Evolutionary conservation across 30 jellyfish, hydroid and myxozoan genomes (phyloP).

Genomic region (Pelagia noctiluca): DNA sequence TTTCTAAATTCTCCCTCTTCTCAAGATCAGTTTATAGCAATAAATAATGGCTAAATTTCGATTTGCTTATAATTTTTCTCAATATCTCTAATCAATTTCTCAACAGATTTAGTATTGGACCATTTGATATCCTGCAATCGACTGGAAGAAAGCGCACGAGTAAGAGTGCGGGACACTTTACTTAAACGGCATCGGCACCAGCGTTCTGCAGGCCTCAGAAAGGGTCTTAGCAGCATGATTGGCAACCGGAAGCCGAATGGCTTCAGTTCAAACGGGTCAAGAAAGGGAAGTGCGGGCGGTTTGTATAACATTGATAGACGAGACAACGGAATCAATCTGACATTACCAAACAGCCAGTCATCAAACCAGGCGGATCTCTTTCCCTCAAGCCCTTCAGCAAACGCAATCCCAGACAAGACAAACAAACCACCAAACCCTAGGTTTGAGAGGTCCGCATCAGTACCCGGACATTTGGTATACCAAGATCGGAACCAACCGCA

Average conservation of each 20-base stretch:
- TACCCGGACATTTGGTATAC: slow-evolving; percentile 93
- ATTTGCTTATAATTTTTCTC: no score
- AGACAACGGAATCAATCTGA: slow-evolving; percentile 39
- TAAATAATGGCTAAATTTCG: no score
- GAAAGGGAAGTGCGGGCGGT: slow-evolving; percentile 45
- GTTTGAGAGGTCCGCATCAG: slow-evolving; percentile 67
- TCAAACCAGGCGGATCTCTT: slow-evolving; percentile 7
- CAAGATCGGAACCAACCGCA: slow-evolving; percentile 54
- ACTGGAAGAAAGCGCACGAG: slow-evolving; percentile 84
- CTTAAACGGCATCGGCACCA: slow-evolving; percentile 92
- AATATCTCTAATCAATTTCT: not conserved
- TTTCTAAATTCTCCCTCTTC: no score
- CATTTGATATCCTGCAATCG: slow-evolving; percentile 88
- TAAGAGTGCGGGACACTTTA: slow-evolving; percentile 87
- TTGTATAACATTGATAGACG: slow-evolving; percentile 26
- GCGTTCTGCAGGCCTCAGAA: slow-evolving; percentile 76
- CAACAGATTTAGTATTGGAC: slow-evolving; percentile 80
- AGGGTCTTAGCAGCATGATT: slow-evolving; percentile 85
- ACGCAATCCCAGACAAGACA: not conserved
- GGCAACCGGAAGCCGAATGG: slow-evolving; percentile 56
- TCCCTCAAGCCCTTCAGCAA: slow-evolving; percentile 4
- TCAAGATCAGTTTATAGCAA: no score
- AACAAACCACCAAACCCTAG: no score
- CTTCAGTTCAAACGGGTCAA: not conserved
- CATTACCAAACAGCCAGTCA: slow-evolving; percentile 49